These are phyloP conservation scores for Papilio helenus DNA, from an alignment of 1,140 invertebrate genomes.

Conservation along the genomic window DNA sequence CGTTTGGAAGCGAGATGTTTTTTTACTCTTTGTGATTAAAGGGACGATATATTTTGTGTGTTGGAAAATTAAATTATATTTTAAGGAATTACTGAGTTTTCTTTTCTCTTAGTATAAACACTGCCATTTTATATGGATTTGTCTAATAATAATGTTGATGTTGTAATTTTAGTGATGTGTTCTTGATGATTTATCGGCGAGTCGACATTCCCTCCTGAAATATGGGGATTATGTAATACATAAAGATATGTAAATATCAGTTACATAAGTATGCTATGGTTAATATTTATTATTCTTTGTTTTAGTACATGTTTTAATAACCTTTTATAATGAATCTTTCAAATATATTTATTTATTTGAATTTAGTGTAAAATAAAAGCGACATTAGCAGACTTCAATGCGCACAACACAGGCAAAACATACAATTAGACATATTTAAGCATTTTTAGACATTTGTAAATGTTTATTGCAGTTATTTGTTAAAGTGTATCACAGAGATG, in stretches of 20 bases:
- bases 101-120: background rate
- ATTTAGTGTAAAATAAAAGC: too few species aligned
- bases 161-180: conserved; percentile 30
- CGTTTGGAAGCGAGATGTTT: background rate
- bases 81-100: background rate
- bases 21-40: background rate
- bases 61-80: background rate
- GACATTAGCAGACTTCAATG: too few species aligned
- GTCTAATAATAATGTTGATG: conserved; percentile 22
- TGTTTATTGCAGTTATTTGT: too few species aligned
- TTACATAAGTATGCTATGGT: too few species aligned
- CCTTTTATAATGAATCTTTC: too few species aligned
- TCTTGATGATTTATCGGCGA: conserved; percentile 44
- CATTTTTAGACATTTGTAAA: too few species aligned
- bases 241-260: background rate
- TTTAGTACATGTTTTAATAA: too few species aligned
- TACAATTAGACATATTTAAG: too few species aligned
- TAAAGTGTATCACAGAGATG: too few species aligned
- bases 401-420: too few species aligned
- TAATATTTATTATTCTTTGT: too few species aligned
- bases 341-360: too few species aligned
- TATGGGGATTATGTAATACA: conserved; percentile 17
- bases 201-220: conserved; percentile 62
- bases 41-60: background rate
- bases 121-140: conserved; percentile 20